phyloP scores from a whole-genome alignment of 2,113 vertebrate species.

The Myodes glareolus region DNA sequence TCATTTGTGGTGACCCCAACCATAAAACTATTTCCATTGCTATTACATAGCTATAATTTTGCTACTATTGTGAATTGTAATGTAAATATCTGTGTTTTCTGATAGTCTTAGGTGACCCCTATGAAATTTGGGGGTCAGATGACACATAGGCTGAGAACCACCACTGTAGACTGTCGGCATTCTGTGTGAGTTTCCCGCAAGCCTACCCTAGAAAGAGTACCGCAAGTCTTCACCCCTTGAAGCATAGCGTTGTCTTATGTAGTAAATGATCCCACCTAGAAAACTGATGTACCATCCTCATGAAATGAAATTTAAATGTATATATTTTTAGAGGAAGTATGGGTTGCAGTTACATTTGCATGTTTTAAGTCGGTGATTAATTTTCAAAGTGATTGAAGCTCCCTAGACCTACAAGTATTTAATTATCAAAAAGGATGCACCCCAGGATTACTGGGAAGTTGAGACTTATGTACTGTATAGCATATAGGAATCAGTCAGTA shows the following conservation, averaged over 20 bases:
- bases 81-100: neutral
- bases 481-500: neutral
- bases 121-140: neutral
- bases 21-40: neutral
- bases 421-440: neutral
- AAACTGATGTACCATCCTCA: neutral
- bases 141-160: neutral
- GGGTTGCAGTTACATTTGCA: neutral
- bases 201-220: neutral
- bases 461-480: neutral
- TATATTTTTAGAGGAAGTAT: neutral
- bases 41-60: neutral
- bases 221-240: neutral
- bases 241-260: neutral
- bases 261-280: neutral
- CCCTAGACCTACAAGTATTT: neutral
- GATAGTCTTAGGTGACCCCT: neutral
- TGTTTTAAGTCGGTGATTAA: neutral
- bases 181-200: neutral
- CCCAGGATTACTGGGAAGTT: neutral
- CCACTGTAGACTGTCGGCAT: neutral
- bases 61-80: neutral
- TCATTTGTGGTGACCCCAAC: neutral
- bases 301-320: constrained; percentile 30
- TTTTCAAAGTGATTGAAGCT: constrained; percentile 10